Conservation (phyloP, 2,113 vertebrate genomes). For the Bos javanicus region DNA sequence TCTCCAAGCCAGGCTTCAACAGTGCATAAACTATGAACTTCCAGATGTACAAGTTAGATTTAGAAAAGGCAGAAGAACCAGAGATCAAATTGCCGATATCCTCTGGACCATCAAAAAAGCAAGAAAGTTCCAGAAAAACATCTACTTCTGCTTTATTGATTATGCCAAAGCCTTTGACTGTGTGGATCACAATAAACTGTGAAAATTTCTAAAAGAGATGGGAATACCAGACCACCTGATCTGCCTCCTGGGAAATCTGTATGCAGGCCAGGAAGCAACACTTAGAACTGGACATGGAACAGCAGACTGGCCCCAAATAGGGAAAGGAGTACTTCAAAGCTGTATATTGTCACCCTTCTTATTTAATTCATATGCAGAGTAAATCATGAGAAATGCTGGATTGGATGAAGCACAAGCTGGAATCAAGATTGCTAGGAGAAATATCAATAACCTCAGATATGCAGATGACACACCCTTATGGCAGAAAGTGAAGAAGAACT, state of each 20-base stretch:
- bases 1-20: not conserved
- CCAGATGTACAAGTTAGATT: not conserved
- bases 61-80: not conserved
- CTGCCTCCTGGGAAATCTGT: not conserved
- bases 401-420: not conserved
- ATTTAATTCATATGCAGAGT: not conserved
- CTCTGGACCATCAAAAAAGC: not conserved
- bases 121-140: not conserved
- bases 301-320: not conserved
- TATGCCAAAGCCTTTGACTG: not conserved
- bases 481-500: not conserved
- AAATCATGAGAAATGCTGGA: not conserved
- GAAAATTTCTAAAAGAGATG: not conserved
- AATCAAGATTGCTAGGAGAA: not conserved
- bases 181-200: not conserved
- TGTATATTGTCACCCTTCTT: not conserved
- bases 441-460: not conserved
- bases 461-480: not conserved
- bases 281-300: not conserved
- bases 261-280: not conserved
- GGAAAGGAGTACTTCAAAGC: not conserved
- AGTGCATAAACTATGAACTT: not conserved
- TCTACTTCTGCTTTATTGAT: not conserved
- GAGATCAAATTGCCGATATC: not conserved
- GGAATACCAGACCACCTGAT: not conserved